Evolutionary conservation across 2,797 vertebrate genomes (phyloP).

Genomic region (Platalea minor): DNA sequence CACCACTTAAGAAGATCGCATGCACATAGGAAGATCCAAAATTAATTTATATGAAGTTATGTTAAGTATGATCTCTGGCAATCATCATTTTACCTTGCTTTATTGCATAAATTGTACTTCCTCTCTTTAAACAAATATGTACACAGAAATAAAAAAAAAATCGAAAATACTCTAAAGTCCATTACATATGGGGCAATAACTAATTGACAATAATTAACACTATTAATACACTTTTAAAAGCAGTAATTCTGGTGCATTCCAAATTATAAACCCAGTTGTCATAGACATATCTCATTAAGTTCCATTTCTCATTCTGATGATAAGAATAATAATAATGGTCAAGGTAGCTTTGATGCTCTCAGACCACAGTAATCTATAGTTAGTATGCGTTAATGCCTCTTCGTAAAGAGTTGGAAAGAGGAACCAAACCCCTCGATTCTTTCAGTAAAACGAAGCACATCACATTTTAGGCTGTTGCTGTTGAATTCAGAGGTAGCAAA

Average conservation of each 20-base stretch:
- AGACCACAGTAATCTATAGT: not conserved
- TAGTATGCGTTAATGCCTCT: not conserved
- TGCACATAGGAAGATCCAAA: not conserved
- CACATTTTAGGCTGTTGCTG: not conserved
- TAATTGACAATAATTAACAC: not conserved
- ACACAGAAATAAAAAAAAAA: not conserved
- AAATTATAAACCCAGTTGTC: not conserved
- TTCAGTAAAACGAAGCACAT: not conserved
- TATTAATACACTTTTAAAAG: not conserved
- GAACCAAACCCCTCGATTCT: not conserved
- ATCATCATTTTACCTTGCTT: not conserved
- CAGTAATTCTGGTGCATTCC: not conserved
- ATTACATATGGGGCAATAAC: not conserved
- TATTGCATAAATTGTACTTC: not conserved
- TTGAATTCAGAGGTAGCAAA: not conserved
- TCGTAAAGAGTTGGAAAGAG: not conserved
- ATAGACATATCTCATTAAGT: not conserved
- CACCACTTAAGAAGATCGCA: not conserved
- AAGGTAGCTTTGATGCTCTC: not conserved
- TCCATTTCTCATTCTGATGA: not conserved
- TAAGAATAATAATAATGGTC: not conserved
- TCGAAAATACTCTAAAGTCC: not conserved
- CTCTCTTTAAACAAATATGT: not conserved
- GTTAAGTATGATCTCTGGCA: not conserved
- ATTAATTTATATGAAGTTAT: not conserved